Evolutionary conservation across 2,888 invertebrate species (phyloP).

Genomic region (Deilephila porcellus): DNA sequence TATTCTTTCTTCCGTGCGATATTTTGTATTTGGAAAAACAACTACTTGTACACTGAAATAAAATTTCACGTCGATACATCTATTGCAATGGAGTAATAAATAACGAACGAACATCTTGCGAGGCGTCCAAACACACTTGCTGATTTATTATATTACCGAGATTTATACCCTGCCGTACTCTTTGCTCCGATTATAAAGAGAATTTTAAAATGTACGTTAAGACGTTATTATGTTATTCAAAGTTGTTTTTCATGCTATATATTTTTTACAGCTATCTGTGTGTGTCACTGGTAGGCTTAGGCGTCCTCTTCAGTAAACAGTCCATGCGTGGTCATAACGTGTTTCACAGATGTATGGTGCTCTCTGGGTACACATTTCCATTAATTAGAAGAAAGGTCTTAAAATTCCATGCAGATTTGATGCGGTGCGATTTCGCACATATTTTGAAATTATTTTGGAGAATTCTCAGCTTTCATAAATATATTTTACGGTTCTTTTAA

Average conservation of each 20-base stretch:
- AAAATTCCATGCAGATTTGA: too few species aligned
- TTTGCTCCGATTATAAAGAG: constrained; percentile 4
- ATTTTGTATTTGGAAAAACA: too few species aligned
- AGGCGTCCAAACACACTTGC: constrained; percentile 1
- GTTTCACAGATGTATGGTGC: too few species aligned
- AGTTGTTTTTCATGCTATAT: background rate
- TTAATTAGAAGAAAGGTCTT: too few species aligned
- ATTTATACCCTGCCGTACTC: constrained; percentile 7
- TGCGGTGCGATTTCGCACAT: too few species aligned
- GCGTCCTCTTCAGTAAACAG: background rate
- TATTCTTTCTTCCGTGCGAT: too few species aligned
- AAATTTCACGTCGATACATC: background rate
- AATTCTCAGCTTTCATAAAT: too few species aligned
- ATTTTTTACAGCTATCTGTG: constrained; percentile 14
- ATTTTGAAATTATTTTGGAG: too few species aligned
- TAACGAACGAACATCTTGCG: constrained; percentile 4
- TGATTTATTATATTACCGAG: constrained; percentile 26
- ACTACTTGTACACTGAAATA: background rate
- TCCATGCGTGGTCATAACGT: too few species aligned
- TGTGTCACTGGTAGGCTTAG: background rate
- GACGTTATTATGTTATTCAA: constrained; percentile 35
- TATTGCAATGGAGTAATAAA: constrained; percentile 15
- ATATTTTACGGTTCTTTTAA: too few species aligned
- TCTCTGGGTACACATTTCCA: too few species aligned
- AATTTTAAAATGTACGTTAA: constrained; percentile 31